These are phyloP conservation scores for Pandemis corylana DNA, from an alignment of 2,888 invertebrate genomes.

Conservation along the genomic window DNA sequence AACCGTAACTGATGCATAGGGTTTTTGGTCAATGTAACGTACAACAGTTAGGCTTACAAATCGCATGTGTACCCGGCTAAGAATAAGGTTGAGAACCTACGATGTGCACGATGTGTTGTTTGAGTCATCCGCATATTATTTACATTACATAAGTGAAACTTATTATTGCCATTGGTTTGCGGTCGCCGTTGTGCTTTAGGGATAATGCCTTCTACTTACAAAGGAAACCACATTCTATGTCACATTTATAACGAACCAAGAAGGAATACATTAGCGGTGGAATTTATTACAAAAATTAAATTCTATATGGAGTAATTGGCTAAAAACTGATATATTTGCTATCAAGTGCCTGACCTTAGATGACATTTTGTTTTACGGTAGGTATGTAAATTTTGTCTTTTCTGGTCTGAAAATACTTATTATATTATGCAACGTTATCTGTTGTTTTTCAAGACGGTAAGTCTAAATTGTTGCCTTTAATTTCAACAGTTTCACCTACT, in stretches of 20 bases:
- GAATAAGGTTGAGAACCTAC: too few species aligned
- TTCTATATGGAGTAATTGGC: not conserved
- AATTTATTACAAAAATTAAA: not conserved
- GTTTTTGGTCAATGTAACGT: too few species aligned
- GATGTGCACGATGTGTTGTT: not conserved
- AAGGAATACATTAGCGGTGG: not conserved
- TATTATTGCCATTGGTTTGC: not conserved
- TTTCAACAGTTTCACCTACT: not conserved
- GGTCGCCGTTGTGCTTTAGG: not conserved
- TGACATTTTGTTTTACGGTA: not conserved
- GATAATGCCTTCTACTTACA: not conserved
- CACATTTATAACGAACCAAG: not conserved
- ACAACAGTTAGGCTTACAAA: too few species aligned
- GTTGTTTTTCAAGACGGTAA: not conserved
- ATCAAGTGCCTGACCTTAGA: not conserved
- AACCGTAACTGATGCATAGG: too few species aligned
- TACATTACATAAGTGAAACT: conserved; percentile 2
- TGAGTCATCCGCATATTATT: not conserved
- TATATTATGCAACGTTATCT: not conserved
- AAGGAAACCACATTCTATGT: not conserved
- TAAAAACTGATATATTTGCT: not conserved
- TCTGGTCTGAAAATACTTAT: not conserved
- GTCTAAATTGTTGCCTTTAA: not conserved
- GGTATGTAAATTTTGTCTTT: not conserved
- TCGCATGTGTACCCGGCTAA: too few species aligned